These are phyloP conservation scores for Epistrophella euchroma DNA, from an alignment of 2,888 invertebrate species.

Conservation along the genomic window DNA sequence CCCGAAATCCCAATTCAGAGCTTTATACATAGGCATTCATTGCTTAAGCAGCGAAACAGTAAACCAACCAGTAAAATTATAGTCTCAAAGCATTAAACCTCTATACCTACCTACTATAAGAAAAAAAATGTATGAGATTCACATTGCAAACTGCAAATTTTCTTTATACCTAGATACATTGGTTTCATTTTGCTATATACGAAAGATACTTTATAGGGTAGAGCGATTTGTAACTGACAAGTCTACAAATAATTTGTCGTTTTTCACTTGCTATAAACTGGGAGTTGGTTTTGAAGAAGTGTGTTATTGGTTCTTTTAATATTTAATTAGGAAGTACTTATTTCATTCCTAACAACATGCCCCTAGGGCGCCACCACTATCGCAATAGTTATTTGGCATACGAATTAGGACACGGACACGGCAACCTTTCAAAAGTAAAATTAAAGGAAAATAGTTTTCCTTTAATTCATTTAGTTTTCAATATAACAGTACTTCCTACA, in stretches of 20 bases:
- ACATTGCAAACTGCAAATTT: conserved; percentile 52
- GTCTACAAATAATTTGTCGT: conserved; percentile 9
- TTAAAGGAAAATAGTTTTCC: too few species aligned
- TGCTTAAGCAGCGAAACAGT: conserved; percentile 61
- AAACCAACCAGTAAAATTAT: conserved; percentile 43
- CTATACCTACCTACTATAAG: conserved; percentile 14
- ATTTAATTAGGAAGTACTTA: conserved; percentile 2
- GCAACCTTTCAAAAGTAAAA: too few species aligned
- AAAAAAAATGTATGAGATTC: conserved; percentile 45
- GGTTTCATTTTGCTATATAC: too few species aligned
- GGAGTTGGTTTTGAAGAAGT: not conserved
- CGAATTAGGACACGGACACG: too few species aligned
- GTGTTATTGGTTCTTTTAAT: conserved; percentile 27
- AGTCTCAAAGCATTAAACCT: not conserved
- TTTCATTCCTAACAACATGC: too few species aligned
- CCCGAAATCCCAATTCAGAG: not conserved
- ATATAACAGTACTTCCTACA: too few species aligned
- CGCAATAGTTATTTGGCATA: too few species aligned
- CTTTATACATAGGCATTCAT: conserved; percentile 35
- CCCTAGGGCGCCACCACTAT: too few species aligned
- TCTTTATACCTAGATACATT: too few species aligned
- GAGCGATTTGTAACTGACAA: too few species aligned
- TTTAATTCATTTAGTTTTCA: too few species aligned
- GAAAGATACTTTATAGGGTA: too few species aligned
- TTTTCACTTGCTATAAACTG: conserved; percentile 13